Evolutionary conservation across 2,113 vertebrate species (phyloP), one percentile per base, ranked within the genome.

Genomic region (Sceloporus tristichus): DNA sequence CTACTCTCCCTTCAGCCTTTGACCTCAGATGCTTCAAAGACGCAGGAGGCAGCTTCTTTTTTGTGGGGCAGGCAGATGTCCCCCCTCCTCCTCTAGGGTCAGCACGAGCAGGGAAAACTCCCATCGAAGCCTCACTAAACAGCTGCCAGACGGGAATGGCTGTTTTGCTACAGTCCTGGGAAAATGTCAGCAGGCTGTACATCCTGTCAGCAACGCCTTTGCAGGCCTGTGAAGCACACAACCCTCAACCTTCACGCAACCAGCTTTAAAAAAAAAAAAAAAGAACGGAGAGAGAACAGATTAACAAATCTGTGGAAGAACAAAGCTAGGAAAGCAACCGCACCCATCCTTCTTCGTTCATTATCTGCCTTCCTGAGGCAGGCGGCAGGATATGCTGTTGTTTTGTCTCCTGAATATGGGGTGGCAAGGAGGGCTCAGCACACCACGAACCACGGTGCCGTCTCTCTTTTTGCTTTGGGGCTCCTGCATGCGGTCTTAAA

Each of bases 121-220:
- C 53, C 74, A 34, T 13, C 18, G 8, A 77, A 10, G 53, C 73
- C 1, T 23, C 65, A 68, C n/a, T 5, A 40, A 83, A 84, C 82
- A 79, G 65, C 85, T 86, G 88, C 74, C 65, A 82, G 65, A n/a
- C 21, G 53, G 79, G n/a, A 86, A 38, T 23, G 71, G 8, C 71
- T 82, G 14, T 56, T 65, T 42, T 68, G 65, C n/a, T 23, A 66
- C 62, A 77, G 62, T 21, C 23, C 80, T 83, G 65, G 74, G 88
- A 82, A 90, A 90, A 71, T 42, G 27, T 79, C 34, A 34, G 53
- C 76, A 34, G 76, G 19, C 77, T 56, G 6, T n/a, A 23, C 59
- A 3, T 88, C 54, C 27, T 71, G 53, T 73, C 34, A n/a, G 82
- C 27, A 62, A 40, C 38, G 38, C 53, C 82, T 79, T 56, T 25